Percentiles rank a stretch among this genome's conserved stretches.
phyloP scores from a whole-genome alignment of 2,797 vertebrate species.

The Anguilla megastoma region DNA sequence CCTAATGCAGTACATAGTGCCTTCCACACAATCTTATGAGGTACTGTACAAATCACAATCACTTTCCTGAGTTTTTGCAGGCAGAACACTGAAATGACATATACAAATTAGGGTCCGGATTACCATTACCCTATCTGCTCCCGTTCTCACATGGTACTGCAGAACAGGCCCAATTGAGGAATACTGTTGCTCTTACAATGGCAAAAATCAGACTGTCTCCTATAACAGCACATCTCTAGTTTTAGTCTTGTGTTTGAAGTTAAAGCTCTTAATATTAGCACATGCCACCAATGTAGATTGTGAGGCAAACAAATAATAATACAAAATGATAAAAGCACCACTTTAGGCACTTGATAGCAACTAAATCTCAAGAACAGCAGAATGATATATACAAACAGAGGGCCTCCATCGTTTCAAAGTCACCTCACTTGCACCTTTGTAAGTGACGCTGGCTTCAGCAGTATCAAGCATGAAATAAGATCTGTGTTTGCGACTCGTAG shows the following conservation, averaged over 20 bases:
- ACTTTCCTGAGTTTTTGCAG: constrained; percentile 92
- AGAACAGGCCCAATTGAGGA: constrained; percentile 85
- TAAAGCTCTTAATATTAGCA: constrained; percentile 98
- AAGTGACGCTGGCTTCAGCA: constrained; percentile 79
- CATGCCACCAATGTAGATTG: constrained; percentile 94
- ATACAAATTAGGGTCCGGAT: constrained; percentile 85
- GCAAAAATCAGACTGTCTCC: constrained; percentile 74
- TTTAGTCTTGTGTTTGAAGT: constrained; percentile 87
- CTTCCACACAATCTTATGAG: constrained; percentile 90
- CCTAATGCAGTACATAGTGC: constrained; percentile 91
- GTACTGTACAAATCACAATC: constrained; percentile 98
- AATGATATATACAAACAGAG: constrained; percentile 85
- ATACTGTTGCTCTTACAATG: constrained; percentile 84
- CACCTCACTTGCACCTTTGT: constrained; percentile 80
- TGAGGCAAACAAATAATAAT: constrained; percentile 86
- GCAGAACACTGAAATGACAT: constrained; percentile 86
- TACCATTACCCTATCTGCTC: constrained; percentile 76
- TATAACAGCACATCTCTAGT: constrained; percentile 76
- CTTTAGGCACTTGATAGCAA: constrained; percentile 98
- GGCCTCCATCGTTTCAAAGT: constrained; percentile 82
- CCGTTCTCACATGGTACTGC: constrained; percentile 74
- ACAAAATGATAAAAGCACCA: constrained; percentile 86
- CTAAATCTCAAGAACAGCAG: constrained; percentile 89
- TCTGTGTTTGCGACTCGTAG: constrained; percentile 77
- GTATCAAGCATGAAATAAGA: constrained; percentile 77